phyloP scores from a whole-genome alignment of 2,888 invertebrate species.

The Nomada ruficornis region DNA sequence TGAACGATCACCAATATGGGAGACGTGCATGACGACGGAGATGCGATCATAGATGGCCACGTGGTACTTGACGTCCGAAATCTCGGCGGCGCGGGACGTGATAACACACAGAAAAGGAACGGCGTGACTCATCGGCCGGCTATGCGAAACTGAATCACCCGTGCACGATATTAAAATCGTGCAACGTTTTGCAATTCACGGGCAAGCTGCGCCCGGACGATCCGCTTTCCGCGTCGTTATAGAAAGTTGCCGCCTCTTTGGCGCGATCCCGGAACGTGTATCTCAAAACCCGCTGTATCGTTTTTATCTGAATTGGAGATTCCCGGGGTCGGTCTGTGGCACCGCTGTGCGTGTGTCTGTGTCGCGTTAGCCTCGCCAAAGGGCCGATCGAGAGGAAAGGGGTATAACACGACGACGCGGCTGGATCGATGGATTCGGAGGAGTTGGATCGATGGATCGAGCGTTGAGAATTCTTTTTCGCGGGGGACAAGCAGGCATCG shows the following conservation, averaged over 20 bases:
- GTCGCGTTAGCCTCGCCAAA: neutral
- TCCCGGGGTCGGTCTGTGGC: neutral
- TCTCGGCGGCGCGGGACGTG: conserved; percentile 37
- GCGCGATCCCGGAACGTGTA: neutral
- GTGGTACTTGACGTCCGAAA: conserved; percentile 51
- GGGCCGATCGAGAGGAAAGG: neutral
- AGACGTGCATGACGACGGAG: neutral
- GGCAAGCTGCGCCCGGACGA: neutral
- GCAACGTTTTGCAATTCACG: conserved; percentile 59
- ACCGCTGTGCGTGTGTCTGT: neutral
- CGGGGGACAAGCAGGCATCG: conserved; percentile 7
- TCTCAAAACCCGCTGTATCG: conserved; percentile 25
- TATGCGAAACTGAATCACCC: conserved; percentile 67
- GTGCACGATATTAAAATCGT: conserved; percentile 56
- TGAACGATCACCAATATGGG: neutral
- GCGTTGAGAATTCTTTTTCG: conserved; percentile 34
- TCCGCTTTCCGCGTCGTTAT: conserved; percentile 14
- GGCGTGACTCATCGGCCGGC: conserved; percentile 65
- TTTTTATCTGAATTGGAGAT: conserved; percentile 52
- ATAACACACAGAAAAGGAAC: conserved; percentile 53
- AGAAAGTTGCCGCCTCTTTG: neutral
- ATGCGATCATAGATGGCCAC: conserved; percentile 19
- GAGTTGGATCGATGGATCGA: neutral
- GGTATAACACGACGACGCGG: too few species aligned
- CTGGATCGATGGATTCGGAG: neutral